These are phyloP conservation scores for Caenorhabditis sp. DNA, from an alignment of 2,888 invertebrate genomes.

Conservation along the genomic window DNA sequence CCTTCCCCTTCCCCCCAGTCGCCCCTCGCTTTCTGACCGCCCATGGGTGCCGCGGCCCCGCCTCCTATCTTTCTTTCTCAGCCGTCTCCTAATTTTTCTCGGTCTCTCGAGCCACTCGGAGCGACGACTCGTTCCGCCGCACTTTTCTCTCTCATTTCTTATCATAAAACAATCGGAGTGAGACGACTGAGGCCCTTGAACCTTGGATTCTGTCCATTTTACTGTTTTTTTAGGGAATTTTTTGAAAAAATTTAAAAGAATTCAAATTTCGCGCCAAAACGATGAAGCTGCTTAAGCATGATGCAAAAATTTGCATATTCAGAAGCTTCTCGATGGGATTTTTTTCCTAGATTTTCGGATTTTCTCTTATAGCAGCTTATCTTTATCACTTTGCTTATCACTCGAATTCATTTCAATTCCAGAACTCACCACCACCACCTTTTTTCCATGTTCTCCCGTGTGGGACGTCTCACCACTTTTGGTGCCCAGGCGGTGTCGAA, in stretches of 20 bases:
- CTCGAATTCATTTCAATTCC: conserved; percentile 1
- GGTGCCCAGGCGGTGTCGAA: conserved; percentile 63
- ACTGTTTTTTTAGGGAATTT: background rate
- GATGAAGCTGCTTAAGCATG: too few species aligned
- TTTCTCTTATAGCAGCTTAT: background rate
- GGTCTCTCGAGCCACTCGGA: conserved; percentile 8
- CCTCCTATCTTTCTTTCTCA: background rate
- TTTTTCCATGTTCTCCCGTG: conserved; percentile 57
- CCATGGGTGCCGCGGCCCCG: background rate
- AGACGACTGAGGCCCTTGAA: conserved; percentile 4
- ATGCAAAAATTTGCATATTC: background rate
- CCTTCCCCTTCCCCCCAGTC: background rate
- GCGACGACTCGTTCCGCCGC: conserved; percentile 2
- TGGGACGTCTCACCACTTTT: conserved; percentile 64
- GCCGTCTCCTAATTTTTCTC: conserved; percentile 2
- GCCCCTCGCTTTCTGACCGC: conserved; percentile 1
- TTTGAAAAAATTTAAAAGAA: too few species aligned
- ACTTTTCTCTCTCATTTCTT: conserved; percentile 29
- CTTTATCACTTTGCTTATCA: background rate
- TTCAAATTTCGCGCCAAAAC: too few species aligned
- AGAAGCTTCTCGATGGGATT: background rate
- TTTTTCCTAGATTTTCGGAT: background rate
- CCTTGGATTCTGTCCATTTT: too few species aligned
- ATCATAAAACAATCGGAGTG: conserved; percentile 22
- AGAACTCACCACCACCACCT: conserved; percentile 2